phyloP scores from a whole-genome alignment of 2,113 vertebrate species.

The Megaceryle maxima region DNA sequence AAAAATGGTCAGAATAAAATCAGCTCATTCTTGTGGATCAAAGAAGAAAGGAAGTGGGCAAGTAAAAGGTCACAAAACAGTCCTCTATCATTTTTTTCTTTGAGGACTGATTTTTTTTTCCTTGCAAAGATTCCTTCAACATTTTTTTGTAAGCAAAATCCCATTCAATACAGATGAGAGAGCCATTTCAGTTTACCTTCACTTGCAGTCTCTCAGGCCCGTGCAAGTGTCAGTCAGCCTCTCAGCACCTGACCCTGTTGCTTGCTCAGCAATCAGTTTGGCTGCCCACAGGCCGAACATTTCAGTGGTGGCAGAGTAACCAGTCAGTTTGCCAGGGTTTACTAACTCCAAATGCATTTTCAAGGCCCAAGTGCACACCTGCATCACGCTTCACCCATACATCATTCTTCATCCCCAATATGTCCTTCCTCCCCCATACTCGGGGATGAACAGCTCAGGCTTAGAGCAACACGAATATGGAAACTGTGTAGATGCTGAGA shows the following conservation, averaged over 20 bases:
- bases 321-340: not conserved
- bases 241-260: not conserved
- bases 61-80: not conserved
- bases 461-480: fast-evolving
- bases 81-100: not conserved
- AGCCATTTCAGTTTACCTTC: not conserved
- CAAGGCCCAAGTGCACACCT: not conserved
- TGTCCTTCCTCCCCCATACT: too few species aligned
- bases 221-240: not conserved
- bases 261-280: not conserved
- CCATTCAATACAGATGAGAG: not conserved
- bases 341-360: not conserved
- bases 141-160: not conserved
- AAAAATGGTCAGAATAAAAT: not conserved
- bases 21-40: not conserved
- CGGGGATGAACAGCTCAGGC: not conserved
- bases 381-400: too few species aligned
- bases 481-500: not conserved
- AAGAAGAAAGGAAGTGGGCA: not conserved
- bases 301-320: not conserved
- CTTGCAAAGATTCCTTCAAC: not conserved
- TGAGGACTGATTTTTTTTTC: not conserved
- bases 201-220: not conserved
- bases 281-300: not conserved
- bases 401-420: too few species aligned